These are phyloP conservation scores for Rhinolophus ferrumequinum DNA, from an alignment of 2,113 vertebrate genomes.

Conservation along the genomic window DNA sequence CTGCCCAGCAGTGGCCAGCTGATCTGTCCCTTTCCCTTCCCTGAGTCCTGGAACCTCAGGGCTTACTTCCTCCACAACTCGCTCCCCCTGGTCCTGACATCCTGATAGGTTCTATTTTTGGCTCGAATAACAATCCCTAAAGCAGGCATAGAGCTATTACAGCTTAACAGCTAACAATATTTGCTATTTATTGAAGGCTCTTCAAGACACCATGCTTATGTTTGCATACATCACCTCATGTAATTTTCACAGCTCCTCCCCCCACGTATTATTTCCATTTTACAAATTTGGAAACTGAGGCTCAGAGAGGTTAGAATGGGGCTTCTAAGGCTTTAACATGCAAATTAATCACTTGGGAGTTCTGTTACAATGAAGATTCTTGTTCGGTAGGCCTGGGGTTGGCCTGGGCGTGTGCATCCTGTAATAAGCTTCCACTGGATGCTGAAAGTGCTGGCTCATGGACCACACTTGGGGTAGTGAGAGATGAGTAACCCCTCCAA, in stretches of 20 bases:
- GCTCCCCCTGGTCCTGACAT: neutral
- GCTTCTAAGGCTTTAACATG: neutral
- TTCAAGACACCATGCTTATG: neutral
- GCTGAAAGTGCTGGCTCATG: neutral
- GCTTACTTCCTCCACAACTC: neutral
- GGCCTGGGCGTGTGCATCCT: neutral
- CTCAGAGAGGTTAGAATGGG: neutral
- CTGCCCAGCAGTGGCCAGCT: neutral
- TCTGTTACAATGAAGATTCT: neutral
- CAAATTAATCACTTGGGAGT: neutral
- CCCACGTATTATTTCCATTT: neutral
- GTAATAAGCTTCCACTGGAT: neutral
- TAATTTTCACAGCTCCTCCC: neutral
- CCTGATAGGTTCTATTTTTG: neutral
- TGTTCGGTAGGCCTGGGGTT: neutral
- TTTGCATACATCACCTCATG: neutral
- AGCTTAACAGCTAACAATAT: slow-evolving; percentile 49
- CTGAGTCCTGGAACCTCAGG: neutral
- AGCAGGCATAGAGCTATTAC: neutral
- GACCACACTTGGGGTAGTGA: neutral
- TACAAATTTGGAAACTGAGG: neutral
- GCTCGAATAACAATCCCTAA: neutral
- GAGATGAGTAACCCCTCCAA: neutral
- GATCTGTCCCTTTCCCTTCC: neutral
- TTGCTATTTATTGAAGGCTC: slow-evolving; percentile 19